These are phyloP conservation scores for Odontomyia ornata DNA, from an alignment of 2,888 invertebrate species.

Conservation along the genomic window DNA sequence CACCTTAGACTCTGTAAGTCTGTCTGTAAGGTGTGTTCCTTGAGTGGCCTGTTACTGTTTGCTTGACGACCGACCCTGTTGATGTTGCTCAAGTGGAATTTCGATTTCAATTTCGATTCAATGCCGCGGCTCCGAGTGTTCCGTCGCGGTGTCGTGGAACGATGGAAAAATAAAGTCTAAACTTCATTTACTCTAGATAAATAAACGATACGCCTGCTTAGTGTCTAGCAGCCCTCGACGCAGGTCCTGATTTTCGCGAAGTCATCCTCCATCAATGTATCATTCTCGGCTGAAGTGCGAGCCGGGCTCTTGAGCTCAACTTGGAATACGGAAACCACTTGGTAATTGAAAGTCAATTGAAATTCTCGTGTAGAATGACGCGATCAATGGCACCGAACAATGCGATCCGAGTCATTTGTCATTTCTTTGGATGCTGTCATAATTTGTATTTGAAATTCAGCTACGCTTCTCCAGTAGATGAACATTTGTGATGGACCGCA, in stretches of 20 bases:
- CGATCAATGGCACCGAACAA: conserved; percentile 49
- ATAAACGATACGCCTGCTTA: conserved; percentile 35
- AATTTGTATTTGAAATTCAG: conserved; percentile 44
- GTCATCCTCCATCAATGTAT: conserved; percentile 44
- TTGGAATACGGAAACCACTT: conserved; percentile 43
- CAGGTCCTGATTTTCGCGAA: conserved; percentile 29
- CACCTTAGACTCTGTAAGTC: conserved; percentile 11
- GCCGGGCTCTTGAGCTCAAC: conserved; percentile 30
- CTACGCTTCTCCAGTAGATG: conserved; percentile 31
- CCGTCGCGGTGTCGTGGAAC: not conserved
- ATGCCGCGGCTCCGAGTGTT: conserved; percentile 4
- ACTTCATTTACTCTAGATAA: conserved; percentile 43
- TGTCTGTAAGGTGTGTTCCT: conserved; percentile 18
- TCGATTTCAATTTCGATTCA: conserved; percentile 38
- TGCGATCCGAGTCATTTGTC: conserved; percentile 48
- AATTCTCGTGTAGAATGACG: conserved; percentile 50
- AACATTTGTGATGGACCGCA: not conserved
- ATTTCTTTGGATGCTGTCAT: conserved; percentile 48
- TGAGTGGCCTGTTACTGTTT: conserved; percentile 14
- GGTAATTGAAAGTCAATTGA: conserved; percentile 50
- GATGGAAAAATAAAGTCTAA: conserved; percentile 39
- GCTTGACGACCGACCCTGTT: conserved; percentile 31
- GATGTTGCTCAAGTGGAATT: conserved; percentile 33
- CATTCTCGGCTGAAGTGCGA: conserved; percentile 44
- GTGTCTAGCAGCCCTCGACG: not conserved